Evolutionary conservation across 1,140 invertebrate species (phyloP).

Genomic region (Zaprionus ghesquierei): DNA sequence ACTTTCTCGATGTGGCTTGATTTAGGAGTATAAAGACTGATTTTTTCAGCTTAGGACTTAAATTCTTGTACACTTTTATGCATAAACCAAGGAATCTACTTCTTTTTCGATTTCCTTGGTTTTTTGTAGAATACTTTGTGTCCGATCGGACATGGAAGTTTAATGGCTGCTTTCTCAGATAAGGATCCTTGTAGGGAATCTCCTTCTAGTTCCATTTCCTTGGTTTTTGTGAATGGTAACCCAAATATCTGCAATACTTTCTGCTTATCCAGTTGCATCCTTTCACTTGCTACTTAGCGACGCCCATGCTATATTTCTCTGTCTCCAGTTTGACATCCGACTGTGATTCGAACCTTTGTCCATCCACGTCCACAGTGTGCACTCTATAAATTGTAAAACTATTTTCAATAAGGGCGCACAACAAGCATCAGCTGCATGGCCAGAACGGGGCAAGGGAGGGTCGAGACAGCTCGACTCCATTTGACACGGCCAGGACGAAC

Average conservation of each 20-base stretch:
- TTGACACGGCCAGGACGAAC: slow-evolving; percentile 9
- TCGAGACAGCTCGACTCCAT: slow-evolving; percentile 3
- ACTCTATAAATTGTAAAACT: slow-evolving; percentile 78
- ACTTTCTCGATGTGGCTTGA: too few species aligned
- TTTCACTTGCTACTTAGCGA: neutral
- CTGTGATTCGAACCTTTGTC: slow-evolving; percentile 35
- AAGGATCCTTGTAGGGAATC: too few species aligned
- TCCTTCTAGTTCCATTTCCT: too few species aligned
- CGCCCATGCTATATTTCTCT: neutral
- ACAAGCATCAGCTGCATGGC: slow-evolving; percentile 43
- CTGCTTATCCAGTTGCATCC: neutral
- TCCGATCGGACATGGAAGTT: too few species aligned
- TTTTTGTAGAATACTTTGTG: neutral
- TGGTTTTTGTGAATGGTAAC: too few species aligned
- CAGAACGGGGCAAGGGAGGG: neutral
- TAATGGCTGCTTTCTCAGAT: too few species aligned
- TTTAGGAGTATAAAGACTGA: too few species aligned
- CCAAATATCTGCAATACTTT: too few species aligned
- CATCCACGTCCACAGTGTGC: slow-evolving; percentile 19
- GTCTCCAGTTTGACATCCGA: neutral
- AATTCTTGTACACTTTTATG: too few species aligned
- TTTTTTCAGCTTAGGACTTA: too few species aligned
- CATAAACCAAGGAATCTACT: neutral
- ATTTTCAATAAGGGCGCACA: slow-evolving; percentile 75
- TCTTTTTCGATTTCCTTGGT: neutral